Evolutionary conservation across 2,888 invertebrate species (phyloP).

Genomic region (Muscina levida): DNA sequence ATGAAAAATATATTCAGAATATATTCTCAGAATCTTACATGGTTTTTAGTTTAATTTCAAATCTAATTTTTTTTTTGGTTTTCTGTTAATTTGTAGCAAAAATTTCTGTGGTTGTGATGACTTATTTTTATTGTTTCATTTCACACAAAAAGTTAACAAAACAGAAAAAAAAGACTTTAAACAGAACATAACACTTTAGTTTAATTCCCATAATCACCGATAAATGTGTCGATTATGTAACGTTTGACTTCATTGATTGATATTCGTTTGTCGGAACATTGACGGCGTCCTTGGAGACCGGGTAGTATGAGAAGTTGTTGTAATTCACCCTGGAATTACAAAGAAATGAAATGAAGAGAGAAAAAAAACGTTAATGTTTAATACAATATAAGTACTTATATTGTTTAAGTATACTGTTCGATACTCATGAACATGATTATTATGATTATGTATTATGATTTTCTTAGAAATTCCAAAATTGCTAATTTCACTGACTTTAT

Average conservation of each 20-base stretch:
- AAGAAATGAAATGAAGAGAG: slow-evolving; percentile 21
- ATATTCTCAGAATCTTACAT: slow-evolving; percentile 51
- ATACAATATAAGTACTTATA: not conserved
- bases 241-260: slow-evolving; percentile 80
- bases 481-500: too few relatives aligned
- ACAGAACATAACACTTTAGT: slow-evolving; percentile 15
- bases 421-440: too few relatives aligned
- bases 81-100: slow-evolving; percentile 35
- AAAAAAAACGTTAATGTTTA: slow-evolving; percentile 10
- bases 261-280: slow-evolving; percentile 78
- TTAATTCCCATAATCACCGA: slow-evolving; percentile 79
- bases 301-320: slow-evolving; percentile 78
- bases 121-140: slow-evolving; percentile 56
- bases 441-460: too few relatives aligned
- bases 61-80: slow-evolving; percentile 25
- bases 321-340: slow-evolving; percentile 75
- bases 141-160: slow-evolving; percentile 44
- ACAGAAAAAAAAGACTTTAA: not conserved
- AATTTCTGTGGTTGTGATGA: slow-evolving; percentile 17
- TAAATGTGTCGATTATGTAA: slow-evolving; percentile 79
- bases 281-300: slow-evolving; percentile 77
- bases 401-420: too few relatives aligned
- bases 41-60: slow-evolving; percentile 13
- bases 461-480: too few relatives aligned
- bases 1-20: slow-evolving; percentile 66